These are phyloP conservation scores for Gisinianus flammeolus DNA, from an alignment of 2,888 invertebrate species.

Conservation along the genomic window DNA sequence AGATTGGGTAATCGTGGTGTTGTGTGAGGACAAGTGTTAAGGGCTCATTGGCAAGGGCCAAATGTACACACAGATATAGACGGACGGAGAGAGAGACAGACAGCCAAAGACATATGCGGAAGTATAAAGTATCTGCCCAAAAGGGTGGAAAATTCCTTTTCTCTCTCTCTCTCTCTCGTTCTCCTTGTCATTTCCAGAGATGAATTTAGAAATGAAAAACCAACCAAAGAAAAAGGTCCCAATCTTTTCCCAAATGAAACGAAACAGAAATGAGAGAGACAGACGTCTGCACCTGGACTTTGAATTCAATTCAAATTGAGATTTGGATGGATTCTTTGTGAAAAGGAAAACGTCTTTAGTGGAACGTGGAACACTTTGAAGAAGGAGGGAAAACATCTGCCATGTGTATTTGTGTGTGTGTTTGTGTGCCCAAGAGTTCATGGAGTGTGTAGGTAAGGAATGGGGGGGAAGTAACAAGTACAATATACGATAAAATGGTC, in stretches of 20 bases:
- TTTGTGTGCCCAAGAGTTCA: no score
- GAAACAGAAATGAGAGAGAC: neutral
- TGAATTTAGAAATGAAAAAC: no score
- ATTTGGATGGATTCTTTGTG: neutral
- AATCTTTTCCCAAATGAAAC: no score
- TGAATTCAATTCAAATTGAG: neutral
- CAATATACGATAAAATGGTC: neutral
- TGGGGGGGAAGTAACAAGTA: conserved; percentile 5
- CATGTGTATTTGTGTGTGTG: neutral
- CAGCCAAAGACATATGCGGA: no score
- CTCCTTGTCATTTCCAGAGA: neutral
- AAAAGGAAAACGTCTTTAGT: conserved; percentile 1
- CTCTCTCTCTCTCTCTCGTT: neutral
- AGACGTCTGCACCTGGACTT: conserved; percentile 26
- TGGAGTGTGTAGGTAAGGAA: neutral
- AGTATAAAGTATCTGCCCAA: no score
- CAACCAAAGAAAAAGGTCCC: no score
- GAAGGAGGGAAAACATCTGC: neutral
- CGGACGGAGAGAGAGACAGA: no score
- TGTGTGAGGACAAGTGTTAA: no score
- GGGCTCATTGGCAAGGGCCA: no score
- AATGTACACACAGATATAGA: no score
- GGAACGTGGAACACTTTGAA: neutral
- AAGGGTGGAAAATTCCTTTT: neutral
- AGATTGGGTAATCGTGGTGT: no score